phyloP scores from a whole-genome alignment of 2,113 vertebrate species.

The Ceratotherium simum region DNA sequence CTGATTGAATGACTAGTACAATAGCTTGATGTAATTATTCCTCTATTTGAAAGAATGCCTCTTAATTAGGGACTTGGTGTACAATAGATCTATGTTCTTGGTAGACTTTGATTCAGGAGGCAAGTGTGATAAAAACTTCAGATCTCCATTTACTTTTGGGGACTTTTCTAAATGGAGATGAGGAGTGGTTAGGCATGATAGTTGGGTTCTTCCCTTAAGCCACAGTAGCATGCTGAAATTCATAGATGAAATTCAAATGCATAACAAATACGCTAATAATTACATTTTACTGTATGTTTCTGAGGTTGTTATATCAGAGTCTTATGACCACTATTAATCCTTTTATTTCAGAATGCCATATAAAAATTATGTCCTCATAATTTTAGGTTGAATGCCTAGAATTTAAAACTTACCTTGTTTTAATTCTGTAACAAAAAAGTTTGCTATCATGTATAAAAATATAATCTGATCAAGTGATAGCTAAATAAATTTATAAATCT shows the following conservation, averaged over 20 bases:
- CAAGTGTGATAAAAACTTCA: background rate
- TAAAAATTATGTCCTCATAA: background rate
- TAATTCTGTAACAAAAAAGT: background rate
- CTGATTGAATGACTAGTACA: background rate
- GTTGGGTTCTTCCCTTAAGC: background rate
- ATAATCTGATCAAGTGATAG: background rate
- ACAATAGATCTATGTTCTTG: background rate
- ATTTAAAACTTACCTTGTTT: background rate
- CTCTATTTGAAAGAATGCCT: background rate
- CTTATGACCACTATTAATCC: background rate
- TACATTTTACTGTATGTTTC: background rate
- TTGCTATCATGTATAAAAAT: background rate
- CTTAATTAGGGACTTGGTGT: background rate
- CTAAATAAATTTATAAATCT: background rate
- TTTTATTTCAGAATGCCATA: background rate
- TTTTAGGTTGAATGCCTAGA: background rate
- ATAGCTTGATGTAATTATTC: background rate
- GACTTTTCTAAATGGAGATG: background rate
- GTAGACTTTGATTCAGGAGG: background rate
- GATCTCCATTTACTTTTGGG: background rate
- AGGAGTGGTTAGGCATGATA: background rate
- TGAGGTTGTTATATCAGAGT: background rate
- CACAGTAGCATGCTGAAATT: fast-evolving
- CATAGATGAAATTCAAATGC: no score
- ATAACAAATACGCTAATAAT: background rate